Percentiles rank a stretch among this genome's conserved stretches.
phyloP scores from a whole-genome alignment of 2,797 vertebrate species.

The Girardinus metallicus region DNA sequence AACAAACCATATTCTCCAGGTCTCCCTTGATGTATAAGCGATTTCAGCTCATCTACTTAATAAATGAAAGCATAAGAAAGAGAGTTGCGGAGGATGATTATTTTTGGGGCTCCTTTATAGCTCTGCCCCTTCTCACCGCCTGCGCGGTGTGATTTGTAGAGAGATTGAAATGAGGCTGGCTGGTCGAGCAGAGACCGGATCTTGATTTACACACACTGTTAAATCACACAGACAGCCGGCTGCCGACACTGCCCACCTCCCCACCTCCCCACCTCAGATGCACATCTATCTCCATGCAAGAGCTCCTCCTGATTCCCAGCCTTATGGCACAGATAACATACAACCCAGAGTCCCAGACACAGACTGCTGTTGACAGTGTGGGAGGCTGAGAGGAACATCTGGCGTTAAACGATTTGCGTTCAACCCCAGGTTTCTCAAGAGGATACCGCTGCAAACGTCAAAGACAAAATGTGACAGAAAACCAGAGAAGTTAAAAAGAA shows the following conservation, averaged over 20 bases:
- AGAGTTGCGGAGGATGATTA: constrained; percentile 74
- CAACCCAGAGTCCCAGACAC: constrained; percentile 29
- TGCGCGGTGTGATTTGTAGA: constrained; percentile 77
- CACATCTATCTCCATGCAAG: constrained; percentile 64
- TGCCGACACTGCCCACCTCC: constrained; percentile 62
- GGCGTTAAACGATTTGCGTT: constrained; percentile 52
- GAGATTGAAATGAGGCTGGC: constrained; percentile 79
- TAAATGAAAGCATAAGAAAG: constrained; percentile 75
- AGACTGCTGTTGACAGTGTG: constrained; percentile 46
- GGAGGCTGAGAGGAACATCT: constrained; percentile 46
- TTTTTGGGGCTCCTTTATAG: constrained; percentile 74
- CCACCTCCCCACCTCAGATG: constrained; percentile 60
- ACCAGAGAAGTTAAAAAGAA: constrained; percentile 38
- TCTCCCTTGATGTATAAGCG: constrained; percentile 64
- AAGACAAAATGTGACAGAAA: constrained; percentile 29
- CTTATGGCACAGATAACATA: constrained; percentile 57
- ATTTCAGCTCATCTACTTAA: constrained; percentile 71
- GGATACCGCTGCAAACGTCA: constrained; percentile 32
- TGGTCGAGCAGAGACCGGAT: constrained; percentile 63
- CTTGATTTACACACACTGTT: constrained; percentile 78
- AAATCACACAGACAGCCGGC: constrained; percentile 80
- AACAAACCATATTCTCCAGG: constrained; percentile 51
- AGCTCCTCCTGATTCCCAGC: constrained; percentile 57
- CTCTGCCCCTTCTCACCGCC: constrained; percentile 55
- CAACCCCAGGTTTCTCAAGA: constrained; percentile 34